These are phyloP conservation scores for Sebastes iracundus DNA, from an alignment of 2,797 vertebrate species.

Conservation along the genomic window DNA sequence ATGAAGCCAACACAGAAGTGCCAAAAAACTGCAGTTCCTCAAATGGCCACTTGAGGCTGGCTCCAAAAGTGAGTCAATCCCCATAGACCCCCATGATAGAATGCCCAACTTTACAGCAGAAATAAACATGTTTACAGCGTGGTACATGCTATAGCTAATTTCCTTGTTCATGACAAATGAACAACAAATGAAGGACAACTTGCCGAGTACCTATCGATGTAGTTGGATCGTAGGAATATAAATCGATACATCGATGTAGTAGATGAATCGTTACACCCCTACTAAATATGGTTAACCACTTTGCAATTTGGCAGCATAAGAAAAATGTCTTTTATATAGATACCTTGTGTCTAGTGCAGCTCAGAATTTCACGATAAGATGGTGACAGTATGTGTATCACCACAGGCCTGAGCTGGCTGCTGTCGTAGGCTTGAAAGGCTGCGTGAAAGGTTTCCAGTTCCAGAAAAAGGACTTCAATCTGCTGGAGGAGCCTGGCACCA, in stretches of 20 bases:
- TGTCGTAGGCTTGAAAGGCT: constrained; percentile 88
- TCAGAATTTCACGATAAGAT: not conserved
- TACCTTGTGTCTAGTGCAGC: not conserved
- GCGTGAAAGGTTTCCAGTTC: constrained; percentile 98
- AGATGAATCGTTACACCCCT: too few relatives aligned
- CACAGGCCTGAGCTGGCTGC: constrained; percentile 85
- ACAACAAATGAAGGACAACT: too few relatives aligned
- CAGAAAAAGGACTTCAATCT: constrained; percentile 98
- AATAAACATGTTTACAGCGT: too few relatives aligned
- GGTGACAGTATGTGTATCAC: not conserved
- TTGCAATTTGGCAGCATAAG: not conserved
- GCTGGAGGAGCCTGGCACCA: constrained; percentile 92
- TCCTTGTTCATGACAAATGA: too few relatives aligned
- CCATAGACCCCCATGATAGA: too few relatives aligned
- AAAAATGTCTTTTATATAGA: not conserved
- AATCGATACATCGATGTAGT: too few relatives aligned
- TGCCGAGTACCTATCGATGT: too few relatives aligned
- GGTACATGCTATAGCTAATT: too few relatives aligned
- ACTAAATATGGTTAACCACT: not conserved
- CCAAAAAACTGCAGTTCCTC: not conserved
- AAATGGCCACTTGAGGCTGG: not conserved
- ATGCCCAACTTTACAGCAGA: too few relatives aligned
- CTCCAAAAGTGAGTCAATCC: too few relatives aligned
- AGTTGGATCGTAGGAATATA: too few relatives aligned
- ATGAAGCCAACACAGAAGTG: not conserved